These are phyloP conservation scores for Halictus rubicundus DNA, from an alignment of 1,140 invertebrate genomes.

Conservation along the genomic window DNA sequence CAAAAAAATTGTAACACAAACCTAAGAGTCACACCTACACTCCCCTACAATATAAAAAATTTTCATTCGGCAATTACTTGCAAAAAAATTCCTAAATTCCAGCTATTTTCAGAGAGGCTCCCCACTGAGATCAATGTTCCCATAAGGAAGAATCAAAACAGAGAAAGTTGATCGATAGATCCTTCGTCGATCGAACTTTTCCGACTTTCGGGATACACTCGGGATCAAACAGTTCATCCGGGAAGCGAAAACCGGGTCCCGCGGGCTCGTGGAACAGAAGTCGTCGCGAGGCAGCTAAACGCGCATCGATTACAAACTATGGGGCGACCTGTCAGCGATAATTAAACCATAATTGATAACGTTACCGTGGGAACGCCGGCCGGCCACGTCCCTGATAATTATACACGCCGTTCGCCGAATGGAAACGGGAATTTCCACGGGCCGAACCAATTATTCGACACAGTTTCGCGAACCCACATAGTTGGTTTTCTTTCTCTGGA, in stretches of 20 bases:
- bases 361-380: constrained; percentile 3
- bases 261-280: neutral
- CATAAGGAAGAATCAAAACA: no score
- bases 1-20: no score
- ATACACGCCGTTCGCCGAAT: neutral
- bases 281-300: neutral
- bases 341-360: constrained; percentile 37
- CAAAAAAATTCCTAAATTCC: no score
- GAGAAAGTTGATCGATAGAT: no score
- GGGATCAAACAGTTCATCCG: neutral
- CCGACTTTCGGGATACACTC: neutral
- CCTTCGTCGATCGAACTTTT: neutral
- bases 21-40: no score
- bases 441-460: neutral
- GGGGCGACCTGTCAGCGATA: neutral
- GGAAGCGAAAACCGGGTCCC: no score
- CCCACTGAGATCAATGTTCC: no score
- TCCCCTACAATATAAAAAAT: no score
- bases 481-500: no score
- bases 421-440: neutral
- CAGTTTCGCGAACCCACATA: neutral
- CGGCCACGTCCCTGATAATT: neutral
- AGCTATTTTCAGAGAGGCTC: no score
- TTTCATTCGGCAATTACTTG: no score
- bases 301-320: constrained; percentile 2